Percentiles rank a stretch among this genome's conserved stretches.
These are phyloP conservation scores for Nowickia ferox DNA, from an alignment of 2,888 invertebrate species.

Conservation along the genomic window DNA sequence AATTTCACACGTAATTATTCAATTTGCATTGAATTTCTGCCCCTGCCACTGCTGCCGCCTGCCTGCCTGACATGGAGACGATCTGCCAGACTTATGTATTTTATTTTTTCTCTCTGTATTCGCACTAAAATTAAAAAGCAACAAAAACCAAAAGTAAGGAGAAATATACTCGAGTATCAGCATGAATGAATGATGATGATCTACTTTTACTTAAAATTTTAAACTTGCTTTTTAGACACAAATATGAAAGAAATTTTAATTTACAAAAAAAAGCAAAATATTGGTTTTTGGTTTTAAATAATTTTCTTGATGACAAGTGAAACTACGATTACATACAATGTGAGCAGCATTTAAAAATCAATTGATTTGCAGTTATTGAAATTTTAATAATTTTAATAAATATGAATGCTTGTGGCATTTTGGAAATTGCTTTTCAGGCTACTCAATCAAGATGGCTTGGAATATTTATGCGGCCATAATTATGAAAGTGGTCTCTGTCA, in stretches of 20 bases:
- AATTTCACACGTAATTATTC: slow-evolving; percentile 71
- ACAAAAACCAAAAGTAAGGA: slow-evolving; percentile 33
- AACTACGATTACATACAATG: neutral
- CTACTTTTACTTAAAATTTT: slow-evolving; percentile 60
- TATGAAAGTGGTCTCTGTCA: no score
- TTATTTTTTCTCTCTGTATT: slow-evolving; percentile 29
- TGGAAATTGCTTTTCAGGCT: no score
- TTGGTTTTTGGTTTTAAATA: slow-evolving; percentile 14
- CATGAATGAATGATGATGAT: slow-evolving; percentile 30
- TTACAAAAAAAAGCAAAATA: slow-evolving; percentile 16
- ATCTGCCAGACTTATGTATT: slow-evolving; percentile 28
- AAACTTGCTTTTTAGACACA: slow-evolving; percentile 30
- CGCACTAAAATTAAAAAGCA: slow-evolving; percentile 32
- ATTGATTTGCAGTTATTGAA: neutral
- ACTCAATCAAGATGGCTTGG: no score
- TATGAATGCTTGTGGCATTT: no score
- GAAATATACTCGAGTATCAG: slow-evolving; percentile 43
- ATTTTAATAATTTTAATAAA: neutral
- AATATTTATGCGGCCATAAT: no score
- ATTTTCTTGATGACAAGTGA: neutral
- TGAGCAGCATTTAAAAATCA: neutral
- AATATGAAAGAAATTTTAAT: slow-evolving; percentile 23
- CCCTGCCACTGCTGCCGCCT: slow-evolving; percentile 8
- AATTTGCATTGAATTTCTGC: slow-evolving; percentile 67
- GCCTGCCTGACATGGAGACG: slow-evolving; percentile 21